Base-by-base conservation (phyloP, 2,888 invertebrate species). In the Lissonota sp. region DNA sequence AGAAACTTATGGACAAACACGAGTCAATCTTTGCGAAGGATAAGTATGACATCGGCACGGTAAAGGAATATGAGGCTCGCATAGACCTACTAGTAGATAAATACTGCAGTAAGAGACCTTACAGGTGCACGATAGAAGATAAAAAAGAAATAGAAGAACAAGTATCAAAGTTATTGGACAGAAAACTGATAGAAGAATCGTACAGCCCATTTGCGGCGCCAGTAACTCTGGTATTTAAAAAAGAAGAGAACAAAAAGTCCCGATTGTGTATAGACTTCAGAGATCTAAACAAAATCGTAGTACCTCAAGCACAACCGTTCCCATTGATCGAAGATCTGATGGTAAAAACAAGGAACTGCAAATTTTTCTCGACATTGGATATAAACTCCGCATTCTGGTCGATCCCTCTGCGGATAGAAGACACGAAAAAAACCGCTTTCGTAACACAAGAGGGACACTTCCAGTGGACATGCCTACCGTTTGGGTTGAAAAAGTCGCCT, bases 361-460 rank as follows among this genome's bases (percentile, higher is more conserved):
- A 64, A 55, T 83, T 62, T 58, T 83, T 84, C 58, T 62, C 82
- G 16, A 82, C 66, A 37, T 51, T 80, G 53, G 82, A 84, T 44
- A 79, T 80, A 82, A 82, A 79, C 49, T 79, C 64, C 12, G 82
- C 82, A 6, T 84, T 80, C 46, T 83, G 80, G 78, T 72, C 78
- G 37, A 79, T 84, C 14, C 79, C 78, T 44, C 63, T 84, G 42
- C 55, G 79, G 49, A 62, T 66, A 0, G 74, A 78, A 80, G 84
- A 84, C 46, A 80, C 78, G 16, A 62, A 62, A 67, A 67, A 66
- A 16, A 73, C 66, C 4, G 74, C 57, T 8, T 74, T 74, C 55
- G 57, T 55, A 1, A 63, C 63, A 4, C 49, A 49, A 6, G 66
- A 42, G 7, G 42, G 51, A 51, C 51, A 51, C 5, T 51, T 51